Conservation (phyloP, 2,888 invertebrate genomes). For the Parnassius orleans region DNA sequence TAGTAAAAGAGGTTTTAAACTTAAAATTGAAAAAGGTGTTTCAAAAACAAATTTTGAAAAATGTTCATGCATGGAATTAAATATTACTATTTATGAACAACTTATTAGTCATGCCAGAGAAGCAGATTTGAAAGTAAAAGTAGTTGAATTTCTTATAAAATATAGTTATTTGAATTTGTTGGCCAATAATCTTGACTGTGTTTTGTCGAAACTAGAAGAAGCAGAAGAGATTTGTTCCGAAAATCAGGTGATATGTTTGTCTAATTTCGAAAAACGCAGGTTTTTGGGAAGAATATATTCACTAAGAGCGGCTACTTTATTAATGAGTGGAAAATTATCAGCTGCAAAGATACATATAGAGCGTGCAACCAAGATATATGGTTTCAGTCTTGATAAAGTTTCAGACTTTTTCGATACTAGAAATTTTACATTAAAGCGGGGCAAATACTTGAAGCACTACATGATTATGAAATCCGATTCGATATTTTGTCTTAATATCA, state of each 20-base stretch:
- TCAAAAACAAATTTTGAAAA: conserved; percentile 58
- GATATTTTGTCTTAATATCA: conserved; percentile 63
- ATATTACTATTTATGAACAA: conserved; percentile 62
- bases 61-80: conserved; percentile 66
- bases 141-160: conserved; percentile 57
- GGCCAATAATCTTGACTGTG: conserved; percentile 48
- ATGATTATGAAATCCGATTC: conserved; percentile 53
- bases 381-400: conserved; percentile 54
- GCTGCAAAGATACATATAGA: conserved; percentile 56
- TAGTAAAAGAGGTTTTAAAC: conserved; percentile 40
- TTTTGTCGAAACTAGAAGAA: conserved; percentile 52
- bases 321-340: conserved; percentile 46
- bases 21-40: conserved; percentile 58
- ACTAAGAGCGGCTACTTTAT: conserved; percentile 54
- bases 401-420: conserved; percentile 47
- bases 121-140: conserved; percentile 62
- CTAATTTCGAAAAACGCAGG: conserved; percentile 45
- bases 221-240: conserved; percentile 53
- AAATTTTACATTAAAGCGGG: conserved; percentile 43
- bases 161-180: conserved; percentile 56
- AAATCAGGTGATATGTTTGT: conserved; percentile 35
- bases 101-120: conserved; percentile 62
- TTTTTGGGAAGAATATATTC: conserved; percentile 62
- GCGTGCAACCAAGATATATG: conserved; percentile 54
- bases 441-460: conserved; percentile 48